Conservation (phyloP, 2,888 invertebrate genomes). For the Lathronympha strigana region DNA sequence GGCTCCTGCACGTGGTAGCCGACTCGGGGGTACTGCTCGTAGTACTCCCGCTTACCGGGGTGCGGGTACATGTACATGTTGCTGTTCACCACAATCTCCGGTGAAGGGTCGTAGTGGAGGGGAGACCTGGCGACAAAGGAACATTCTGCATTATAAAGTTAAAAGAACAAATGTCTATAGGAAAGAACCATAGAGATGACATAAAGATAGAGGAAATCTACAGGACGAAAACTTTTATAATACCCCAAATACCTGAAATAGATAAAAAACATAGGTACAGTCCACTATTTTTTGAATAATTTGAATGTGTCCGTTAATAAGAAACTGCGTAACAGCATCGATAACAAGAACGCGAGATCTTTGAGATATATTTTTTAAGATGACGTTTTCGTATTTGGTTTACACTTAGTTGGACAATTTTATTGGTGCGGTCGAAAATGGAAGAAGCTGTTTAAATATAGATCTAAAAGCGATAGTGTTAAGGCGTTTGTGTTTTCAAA, state of each 20-base stretch:
- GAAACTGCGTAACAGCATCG: slow-evolving; percentile 48
- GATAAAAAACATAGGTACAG: background rate
- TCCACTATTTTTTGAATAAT: slow-evolving; percentile 4
- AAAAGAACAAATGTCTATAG: no score
- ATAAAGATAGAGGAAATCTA: no score
- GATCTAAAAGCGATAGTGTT: slow-evolving; percentile 42
- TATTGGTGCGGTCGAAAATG: slow-evolving; percentile 19
- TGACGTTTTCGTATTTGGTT: slow-evolving; percentile 64
- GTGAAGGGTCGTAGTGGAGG: slow-evolving; percentile 71
- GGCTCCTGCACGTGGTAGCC: slow-evolving; percentile 66
- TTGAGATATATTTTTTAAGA: slow-evolving; percentile 53
- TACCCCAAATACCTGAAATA: no score
- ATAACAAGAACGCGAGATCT: slow-evolving; percentile 50
- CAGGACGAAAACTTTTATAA: no score
- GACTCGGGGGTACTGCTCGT: slow-evolving; percentile 72
- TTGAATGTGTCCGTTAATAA: slow-evolving; percentile 21
- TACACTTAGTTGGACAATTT: slow-evolving; percentile 47
- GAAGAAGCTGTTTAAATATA: slow-evolving; percentile 30
- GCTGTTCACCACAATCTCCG: slow-evolving; percentile 73
- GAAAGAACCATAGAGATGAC: no score
- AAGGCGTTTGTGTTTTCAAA: slow-evolving; percentile 42
- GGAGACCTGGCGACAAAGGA: slow-evolving; percentile 65
- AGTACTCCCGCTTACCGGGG: slow-evolving; percentile 72
- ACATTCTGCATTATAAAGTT: no score
- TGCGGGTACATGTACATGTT: slow-evolving; percentile 77